phyloP scores from a whole-genome alignment of 2,888 invertebrate species.

The Dyspetes luteomarginatus region DNA sequence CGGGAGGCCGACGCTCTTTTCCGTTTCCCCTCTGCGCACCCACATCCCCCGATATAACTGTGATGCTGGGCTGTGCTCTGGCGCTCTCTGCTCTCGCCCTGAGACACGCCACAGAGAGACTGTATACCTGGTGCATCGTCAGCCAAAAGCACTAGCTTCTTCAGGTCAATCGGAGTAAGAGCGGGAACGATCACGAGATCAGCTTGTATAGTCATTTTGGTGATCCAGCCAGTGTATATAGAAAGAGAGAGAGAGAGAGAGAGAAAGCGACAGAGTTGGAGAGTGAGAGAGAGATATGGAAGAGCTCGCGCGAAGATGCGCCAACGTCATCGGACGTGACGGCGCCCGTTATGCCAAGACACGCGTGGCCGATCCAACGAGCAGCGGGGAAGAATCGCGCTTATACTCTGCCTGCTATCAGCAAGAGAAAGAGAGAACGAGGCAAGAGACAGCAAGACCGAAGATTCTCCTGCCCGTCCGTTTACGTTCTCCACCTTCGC shows the following conservation, averaged over 20 bases:
- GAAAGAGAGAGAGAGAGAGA: conserved; percentile 23
- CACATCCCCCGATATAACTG: conserved; percentile 46
- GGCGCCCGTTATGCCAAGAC: conserved; percentile 69
- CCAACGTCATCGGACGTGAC: conserved; percentile 70
- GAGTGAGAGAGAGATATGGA: conserved; percentile 25
- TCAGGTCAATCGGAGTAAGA: conserved; percentile 50
- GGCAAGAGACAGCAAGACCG: conserved; percentile 44
- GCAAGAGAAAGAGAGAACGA: conserved; percentile 18
- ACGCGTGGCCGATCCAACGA: conserved; percentile 56
- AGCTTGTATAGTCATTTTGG: conserved; percentile 28
- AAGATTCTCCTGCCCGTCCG: conserved; percentile 52
- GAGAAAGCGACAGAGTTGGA: conserved; percentile 11
- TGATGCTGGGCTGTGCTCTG: conserved; percentile 8
- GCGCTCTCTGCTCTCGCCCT: conserved; percentile 21
- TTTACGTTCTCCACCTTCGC: conserved; percentile 45
- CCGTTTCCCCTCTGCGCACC: conserved; percentile 63
- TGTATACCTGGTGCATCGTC: conserved; percentile 39
- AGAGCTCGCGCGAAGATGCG: conserved; percentile 59
- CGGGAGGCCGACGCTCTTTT: conserved; percentile 82
- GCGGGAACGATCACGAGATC: conserved; percentile 24
- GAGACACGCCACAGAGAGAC: conserved; percentile 40
- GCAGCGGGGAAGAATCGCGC: conserved; percentile 55
- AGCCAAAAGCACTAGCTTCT: conserved; percentile 40
- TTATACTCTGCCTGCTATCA: conserved; percentile 37
- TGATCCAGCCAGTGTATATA: conserved; percentile 33